Base-by-base conservation (phyloP, 2,797 vertebrate genomes). In the Fratercula arctica region DNA sequence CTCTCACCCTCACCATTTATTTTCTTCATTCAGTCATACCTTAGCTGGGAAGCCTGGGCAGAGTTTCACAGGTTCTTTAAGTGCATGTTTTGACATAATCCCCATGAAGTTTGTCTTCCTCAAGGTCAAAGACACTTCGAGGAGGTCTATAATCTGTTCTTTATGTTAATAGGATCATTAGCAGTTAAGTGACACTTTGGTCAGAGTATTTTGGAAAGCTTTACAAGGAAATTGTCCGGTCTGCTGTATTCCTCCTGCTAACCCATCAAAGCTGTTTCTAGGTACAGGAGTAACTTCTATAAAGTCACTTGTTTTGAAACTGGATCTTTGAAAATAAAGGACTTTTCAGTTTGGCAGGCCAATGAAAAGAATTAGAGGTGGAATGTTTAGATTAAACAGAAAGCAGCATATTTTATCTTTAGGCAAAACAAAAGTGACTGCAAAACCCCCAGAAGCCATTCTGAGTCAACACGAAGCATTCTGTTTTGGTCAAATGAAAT, bases 341-440 rank as follows among this genome's bases (percentile, higher is more conserved):
- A 31, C 72, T 77, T 96, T 57, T 77, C 56, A 31, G 14, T 54
- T 48, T 89, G 87, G 89, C 92, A 86, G 57, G 83, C 57, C 88
- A 96, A 17, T 18, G 84, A 93, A 93, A 94, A 93, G 85, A 73
- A 85, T 37, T 37, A 85, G 64, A 41, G 68, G 60, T 67, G 90
- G 93, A 91, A 93, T 95, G 90, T 74, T 92, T 83, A 89, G 87
- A 89, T 96, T 95, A 94, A 94, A 82, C 88, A 90, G 75, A 95
- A 94, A 90, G 75, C 54, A 89, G 81, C 87, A 74, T 94, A 89
- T 94, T 97, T 96, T 96, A 63, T 96, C 96, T 96, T 88, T 33
- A 92, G 93, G 95, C 84, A 92, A 94, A 97, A 94, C 90, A 96
- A 87, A 94, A 97, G 68, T 85, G 81, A 64, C 72, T 96, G 81